Base-by-base conservation (phyloP, 2,888 invertebrate species). In the Parnassius mnemosyne region DNA sequence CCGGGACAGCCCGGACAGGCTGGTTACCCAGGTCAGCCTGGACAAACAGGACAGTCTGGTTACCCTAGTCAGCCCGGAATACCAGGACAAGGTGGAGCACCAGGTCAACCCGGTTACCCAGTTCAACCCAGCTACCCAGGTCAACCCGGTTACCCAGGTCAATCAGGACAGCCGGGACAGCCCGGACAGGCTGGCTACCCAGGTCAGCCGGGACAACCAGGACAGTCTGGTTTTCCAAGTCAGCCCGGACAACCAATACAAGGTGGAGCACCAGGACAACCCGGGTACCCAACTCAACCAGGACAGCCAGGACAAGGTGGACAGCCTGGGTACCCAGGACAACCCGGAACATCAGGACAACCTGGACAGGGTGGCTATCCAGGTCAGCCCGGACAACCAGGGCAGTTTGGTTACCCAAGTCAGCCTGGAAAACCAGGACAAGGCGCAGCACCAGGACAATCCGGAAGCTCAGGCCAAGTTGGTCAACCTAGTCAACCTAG, bases 371-470 rank as follows among this genome's bases (percentile, higher is more conserved):
- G 67, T 10, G 70, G 71, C 0, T 55, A 68, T 0, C 69, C 70
- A 10, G 69, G 68, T 9, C 42, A 65, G 1, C 68, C 69, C 1
- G 68, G 69, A 66, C 43, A 25, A 25, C 65, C 60, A 49, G 66
- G 68, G 5, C 9, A 41, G 10, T 64, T 66, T 0, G 71, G 74
- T 0, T 1, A 81, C 70, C 69, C 71, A 3, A 77, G 72, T 9
- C 51, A 63, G n/a, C 94, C 94, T 0, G 92, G 89, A 52, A 84
- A 77, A 13, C 93, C 92, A 11, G 85, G 85, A 0, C 9, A 70
- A 2, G 71, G 92, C 72, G 1, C 78, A 69, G 25, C 25, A 13
- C 67, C 70, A 2, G 73, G 72, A 1, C 65, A 70, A 16, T 69
- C 69, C 0, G 70, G 69, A 0, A 60, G 54, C 3, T 89, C n/a